Conservation (phyloP, 2,797 vertebrate species). For the Hippoglossus hippoglossus region DNA sequence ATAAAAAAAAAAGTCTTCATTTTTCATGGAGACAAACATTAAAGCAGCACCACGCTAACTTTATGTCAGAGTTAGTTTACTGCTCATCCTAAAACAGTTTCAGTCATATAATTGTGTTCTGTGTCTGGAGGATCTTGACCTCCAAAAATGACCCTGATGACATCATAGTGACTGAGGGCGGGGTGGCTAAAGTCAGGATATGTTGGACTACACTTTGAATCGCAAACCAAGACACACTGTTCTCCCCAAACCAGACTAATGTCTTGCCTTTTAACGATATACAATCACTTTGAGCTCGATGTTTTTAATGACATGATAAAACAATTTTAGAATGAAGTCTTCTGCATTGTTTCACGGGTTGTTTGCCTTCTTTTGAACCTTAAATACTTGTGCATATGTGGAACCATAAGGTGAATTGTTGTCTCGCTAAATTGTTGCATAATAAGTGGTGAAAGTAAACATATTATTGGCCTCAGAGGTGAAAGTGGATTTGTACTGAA, state of each 20-base stretch:
- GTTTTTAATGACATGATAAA: background rate
- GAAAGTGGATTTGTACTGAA: slow-evolving; percentile 58
- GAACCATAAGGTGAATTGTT: slow-evolving; percentile 10
- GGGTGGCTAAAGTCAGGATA: no score
- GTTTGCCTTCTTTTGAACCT: background rate
- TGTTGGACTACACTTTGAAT: background rate
- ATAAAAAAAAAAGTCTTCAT: no score
- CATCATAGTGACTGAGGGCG: background rate
- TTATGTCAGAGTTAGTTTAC: background rate
- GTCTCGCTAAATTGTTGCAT: slow-evolving; percentile 22
- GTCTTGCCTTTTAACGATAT: background rate
- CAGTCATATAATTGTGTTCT: background rate
- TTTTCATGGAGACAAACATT: no score
- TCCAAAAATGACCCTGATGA: background rate
- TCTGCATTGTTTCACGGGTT: background rate
- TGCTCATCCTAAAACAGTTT: background rate
- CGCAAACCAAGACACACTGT: no score
- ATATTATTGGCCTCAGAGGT: slow-evolving; percentile 49
- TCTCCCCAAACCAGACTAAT: no score
- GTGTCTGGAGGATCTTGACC: background rate
- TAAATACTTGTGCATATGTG: slow-evolving; percentile 10
- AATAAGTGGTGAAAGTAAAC: slow-evolving; percentile 41
- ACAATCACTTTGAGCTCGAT: background rate
- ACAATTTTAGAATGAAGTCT: background rate
- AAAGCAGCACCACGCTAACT: background rate